Evolutionary conservation across 2,113 vertebrate genomes (phyloP).

Genomic region (Pygoscelis antarcticus): DNA sequence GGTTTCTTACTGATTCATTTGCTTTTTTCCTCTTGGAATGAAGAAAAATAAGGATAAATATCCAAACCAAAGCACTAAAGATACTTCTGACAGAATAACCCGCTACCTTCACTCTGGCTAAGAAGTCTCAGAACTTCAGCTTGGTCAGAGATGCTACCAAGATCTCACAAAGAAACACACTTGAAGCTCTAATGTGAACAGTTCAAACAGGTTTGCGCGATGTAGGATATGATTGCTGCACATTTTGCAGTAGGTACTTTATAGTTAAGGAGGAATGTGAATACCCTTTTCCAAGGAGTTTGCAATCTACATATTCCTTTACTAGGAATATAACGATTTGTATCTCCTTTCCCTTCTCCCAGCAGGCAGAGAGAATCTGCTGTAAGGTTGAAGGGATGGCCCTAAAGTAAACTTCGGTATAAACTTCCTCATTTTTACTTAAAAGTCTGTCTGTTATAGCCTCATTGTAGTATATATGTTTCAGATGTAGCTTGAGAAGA

Average conservation of each 20-base stretch:
- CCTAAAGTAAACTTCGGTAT: background rate
- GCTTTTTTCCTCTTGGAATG: background rate
- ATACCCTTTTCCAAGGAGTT: background rate
- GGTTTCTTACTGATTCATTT: background rate
- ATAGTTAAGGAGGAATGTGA: background rate
- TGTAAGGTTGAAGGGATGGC: background rate
- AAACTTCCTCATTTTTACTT: background rate
- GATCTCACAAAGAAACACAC: background rate
- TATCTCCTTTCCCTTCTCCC: background rate
- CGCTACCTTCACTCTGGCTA: background rate
- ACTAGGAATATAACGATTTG: background rate
- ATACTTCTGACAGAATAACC: background rate
- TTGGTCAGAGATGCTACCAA: accelerated
- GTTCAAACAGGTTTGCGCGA: background rate
- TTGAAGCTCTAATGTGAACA: background rate
- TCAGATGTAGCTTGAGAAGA: background rate
- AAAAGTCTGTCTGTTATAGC: background rate
- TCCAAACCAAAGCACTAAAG: background rate
- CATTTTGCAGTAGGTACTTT: background rate
- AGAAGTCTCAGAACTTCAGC: background rate
- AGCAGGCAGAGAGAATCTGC: background rate
- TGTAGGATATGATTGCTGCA: background rate
- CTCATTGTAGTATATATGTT: background rate
- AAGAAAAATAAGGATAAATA: background rate
- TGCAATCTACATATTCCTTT: background rate